Conservation (phyloP, 2,888 invertebrate species). For the Desoria tigrina region DNA sequence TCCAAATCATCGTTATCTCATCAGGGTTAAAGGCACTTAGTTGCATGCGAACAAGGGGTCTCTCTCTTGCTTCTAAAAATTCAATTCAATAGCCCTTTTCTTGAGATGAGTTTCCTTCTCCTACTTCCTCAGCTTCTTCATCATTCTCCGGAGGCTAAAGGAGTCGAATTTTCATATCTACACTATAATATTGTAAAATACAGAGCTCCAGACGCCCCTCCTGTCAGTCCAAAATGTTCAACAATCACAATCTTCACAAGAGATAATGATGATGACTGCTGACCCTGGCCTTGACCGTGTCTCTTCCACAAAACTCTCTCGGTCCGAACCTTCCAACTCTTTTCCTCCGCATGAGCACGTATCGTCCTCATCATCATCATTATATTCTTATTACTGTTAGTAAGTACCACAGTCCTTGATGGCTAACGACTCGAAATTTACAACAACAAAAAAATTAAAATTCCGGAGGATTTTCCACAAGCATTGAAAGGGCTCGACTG, state of each 20-base stretch:
- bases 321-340: constrained; percentile 2
- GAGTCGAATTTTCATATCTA: too few species aligned
- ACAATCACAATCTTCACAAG: constrained; percentile 13
- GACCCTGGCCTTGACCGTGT: constrained; percentile 22
- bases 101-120: background rate
- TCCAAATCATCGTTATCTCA: constrained; percentile 32
- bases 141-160: too few species aligned
- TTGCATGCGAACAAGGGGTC: constrained; percentile 8
- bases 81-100: constrained; percentile 9
- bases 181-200: background rate
- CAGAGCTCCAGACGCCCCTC: constrained; percentile 7
- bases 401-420: background rate
- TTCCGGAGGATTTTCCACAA: background rate
- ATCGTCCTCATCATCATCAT: background rate
- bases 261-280: constrained; percentile 11
- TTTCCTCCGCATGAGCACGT: background rate
- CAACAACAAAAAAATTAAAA: background rate
- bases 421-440: background rate
- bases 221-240: constrained; percentile 9
- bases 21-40: constrained; percentile 27
- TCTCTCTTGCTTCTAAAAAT: constrained; percentile 10
- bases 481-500: background rate
- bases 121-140: too few species aligned
- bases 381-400: background rate
- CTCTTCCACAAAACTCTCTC: background rate